phyloP scores from a whole-genome alignment of 2,113 vertebrate genomes.

The Larimichthys polyactis region DNA sequence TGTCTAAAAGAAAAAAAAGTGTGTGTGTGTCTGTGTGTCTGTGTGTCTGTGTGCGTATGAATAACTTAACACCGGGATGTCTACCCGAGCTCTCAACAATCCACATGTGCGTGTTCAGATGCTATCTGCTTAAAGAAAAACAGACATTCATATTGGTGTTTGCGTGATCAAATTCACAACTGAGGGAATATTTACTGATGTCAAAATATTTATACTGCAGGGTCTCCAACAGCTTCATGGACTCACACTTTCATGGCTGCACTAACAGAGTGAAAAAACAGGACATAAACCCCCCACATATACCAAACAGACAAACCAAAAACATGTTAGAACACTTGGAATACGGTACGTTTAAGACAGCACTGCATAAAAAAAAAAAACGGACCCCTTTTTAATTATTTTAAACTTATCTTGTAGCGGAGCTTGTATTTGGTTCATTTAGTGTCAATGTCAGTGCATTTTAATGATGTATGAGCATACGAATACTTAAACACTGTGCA shows the following conservation, averaged over 20 bases:
- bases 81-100: not conserved
- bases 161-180: conserved; percentile 68
- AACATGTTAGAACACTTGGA: conserved; percentile 10
- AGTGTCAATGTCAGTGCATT: conserved; percentile 6
- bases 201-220: conserved; percentile 79
- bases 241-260: conserved; percentile 64
- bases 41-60: not conserved
- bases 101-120: conserved; percentile 63
- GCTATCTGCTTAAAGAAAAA: conserved; percentile 77
- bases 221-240: conserved; percentile 61
- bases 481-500: conserved; percentile 33
- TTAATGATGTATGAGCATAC: conserved; percentile 25
- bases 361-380: not conserved
- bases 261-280: conserved; percentile 61
- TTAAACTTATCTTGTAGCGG: conserved; percentile 1
- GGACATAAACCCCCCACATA: conserved; percentile 7
- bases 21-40: not conserved
- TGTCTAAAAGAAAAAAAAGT: conserved; percentile 6
- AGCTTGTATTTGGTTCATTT: conserved; percentile 6
- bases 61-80: conserved; percentile 45
- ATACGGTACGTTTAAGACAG: conserved; percentile 5
- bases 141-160: conserved; percentile 67
- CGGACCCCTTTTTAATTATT: not conserved
- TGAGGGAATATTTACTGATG: conserved; percentile 71
- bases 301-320: conserved; percentile 59